A percentile compares a stretch with the other conserved stretches of the same genome.
These are phyloP conservation scores for Anas flavirostris DNA, from an alignment of 2,797 vertebrate species.

Conservation along the genomic window DNA sequence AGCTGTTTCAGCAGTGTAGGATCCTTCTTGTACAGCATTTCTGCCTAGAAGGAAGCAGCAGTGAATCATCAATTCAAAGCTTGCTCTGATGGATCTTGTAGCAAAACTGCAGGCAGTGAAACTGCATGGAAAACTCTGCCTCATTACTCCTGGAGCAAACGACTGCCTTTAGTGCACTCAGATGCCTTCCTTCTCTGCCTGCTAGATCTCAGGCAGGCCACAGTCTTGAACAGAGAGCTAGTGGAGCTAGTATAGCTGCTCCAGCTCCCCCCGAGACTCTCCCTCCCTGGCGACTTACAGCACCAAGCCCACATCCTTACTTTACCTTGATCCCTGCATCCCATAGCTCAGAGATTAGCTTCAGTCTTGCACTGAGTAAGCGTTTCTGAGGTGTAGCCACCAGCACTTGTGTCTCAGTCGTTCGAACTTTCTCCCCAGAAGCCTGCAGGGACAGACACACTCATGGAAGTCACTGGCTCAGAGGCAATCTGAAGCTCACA, in stretches of 20 bases:
- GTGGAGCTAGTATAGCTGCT: neutral
- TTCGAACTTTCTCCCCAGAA: conserved; percentile 84
- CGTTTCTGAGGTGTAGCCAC: conserved; percentile 93
- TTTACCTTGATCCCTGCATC: conserved; percentile 90
- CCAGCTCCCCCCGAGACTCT: neutral
- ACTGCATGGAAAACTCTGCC: neutral
- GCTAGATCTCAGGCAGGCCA: neutral
- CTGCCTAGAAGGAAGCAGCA: conserved; percentile 79
- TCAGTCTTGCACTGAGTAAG: conserved; percentile 86
- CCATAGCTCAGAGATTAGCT: conserved; percentile 90
- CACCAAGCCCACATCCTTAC: neutral
- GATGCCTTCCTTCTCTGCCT: neutral
- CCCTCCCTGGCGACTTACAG: neutral
- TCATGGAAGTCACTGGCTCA: rapidly evolving
- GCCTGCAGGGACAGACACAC: conserved; percentile 65
- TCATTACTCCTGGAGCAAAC: neutral
- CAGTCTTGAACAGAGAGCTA: neutral
- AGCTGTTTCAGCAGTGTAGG: conserved; percentile 93
- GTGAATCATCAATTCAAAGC: neutral
- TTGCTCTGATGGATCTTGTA: neutral
- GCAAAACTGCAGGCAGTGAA: neutral
- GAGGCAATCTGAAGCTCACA: neutral
- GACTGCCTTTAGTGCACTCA: neutral
- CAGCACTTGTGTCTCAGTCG: conserved; percentile 92
- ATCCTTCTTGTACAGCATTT: conserved; percentile 92